phyloP scores from a whole-genome alignment of 1,140 invertebrate species.

The Drepana arcuata region DNA sequence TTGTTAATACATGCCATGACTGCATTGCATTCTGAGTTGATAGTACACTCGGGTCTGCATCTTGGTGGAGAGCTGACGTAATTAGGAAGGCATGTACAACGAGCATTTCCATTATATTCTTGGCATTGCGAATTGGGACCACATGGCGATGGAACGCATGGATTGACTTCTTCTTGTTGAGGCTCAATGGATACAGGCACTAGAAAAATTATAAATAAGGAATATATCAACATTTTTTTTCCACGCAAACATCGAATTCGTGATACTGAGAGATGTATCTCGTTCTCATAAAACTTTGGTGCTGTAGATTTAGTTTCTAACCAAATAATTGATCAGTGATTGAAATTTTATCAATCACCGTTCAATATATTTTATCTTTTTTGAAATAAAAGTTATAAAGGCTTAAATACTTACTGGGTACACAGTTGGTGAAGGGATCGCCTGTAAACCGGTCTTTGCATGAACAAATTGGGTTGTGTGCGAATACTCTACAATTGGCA shows the following conservation, averaged over 20 bases:
- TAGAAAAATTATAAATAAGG: constrained; percentile 10
- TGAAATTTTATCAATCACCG: too few relatives aligned
- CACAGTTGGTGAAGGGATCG: constrained; percentile 57
- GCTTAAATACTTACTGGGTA: constrained; percentile 34
- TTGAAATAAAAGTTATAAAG: too few relatives aligned
- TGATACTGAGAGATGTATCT: too few relatives aligned
- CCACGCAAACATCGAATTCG: too few relatives aligned
- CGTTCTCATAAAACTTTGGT: too few relatives aligned
- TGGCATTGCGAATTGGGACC: constrained; percentile 80
- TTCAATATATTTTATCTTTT: too few relatives aligned
- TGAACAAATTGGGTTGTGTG: constrained; percentile 81
- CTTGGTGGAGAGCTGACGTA: constrained; percentile 80
- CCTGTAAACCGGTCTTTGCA: constrained; percentile 81
- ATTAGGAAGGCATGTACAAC: constrained; percentile 78
- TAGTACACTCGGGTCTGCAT: constrained; percentile 81
- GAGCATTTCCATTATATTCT: constrained; percentile 74
- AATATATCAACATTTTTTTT: constrained; percentile 1
- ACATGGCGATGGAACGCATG: constrained; percentile 83
- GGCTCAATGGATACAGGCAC: constrained; percentile 24
- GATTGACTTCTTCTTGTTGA: constrained; percentile 67
- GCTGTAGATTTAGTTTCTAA: too few relatives aligned
- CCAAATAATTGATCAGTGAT: too few relatives aligned
- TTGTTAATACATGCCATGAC: constrained; percentile 78
- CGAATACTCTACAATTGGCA: constrained; percentile 81
- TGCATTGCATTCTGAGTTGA: constrained; percentile 80